phyloP scores from a whole-genome alignment of 2,888 invertebrate genomes.

The Stenodera caucasica region DNA sequence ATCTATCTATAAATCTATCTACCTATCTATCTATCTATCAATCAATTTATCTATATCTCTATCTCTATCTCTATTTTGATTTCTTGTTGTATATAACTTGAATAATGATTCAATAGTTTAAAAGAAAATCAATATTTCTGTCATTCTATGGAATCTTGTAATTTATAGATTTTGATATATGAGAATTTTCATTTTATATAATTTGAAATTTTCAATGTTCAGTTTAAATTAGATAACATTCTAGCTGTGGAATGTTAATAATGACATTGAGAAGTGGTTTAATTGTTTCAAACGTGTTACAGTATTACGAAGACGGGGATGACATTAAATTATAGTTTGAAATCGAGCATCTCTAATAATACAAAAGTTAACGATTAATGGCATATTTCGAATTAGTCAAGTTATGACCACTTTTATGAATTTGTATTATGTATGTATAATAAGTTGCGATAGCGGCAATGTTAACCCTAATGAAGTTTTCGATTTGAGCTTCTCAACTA shows the following conservation, averaged over 20 bases:
- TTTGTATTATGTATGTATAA: too few relatives aligned
- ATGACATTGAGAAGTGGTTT: constrained; percentile 29
- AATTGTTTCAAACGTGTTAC: constrained; percentile 27
- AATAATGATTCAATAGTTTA: neutral
- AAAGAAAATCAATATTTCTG: neutral
- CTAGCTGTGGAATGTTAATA: constrained; percentile 28
- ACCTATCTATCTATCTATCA: neutral
- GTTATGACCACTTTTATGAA: too few relatives aligned
- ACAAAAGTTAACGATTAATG: constrained; percentile 27
- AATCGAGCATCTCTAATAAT: constrained; percentile 21
- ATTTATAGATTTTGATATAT: constrained; percentile 7
- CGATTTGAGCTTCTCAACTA: constrained; percentile 8
- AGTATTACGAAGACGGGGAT: constrained; percentile 24
- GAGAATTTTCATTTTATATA: constrained; percentile 6
- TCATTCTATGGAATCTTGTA: neutral
- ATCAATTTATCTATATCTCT: neutral
- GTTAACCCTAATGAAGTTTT: constrained; percentile 9
- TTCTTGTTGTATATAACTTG: neutral
- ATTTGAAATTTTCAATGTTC: constrained; percentile 5
- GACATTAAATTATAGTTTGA: constrained; percentile 25
- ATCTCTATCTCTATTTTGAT: neutral
- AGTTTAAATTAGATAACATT: constrained; percentile 21
- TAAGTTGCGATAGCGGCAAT: constrained; percentile 17
- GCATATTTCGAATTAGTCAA: constrained; percentile 15
- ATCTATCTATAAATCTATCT: too few relatives aligned